Percentiles rank a stretch among this genome's conserved stretches.
Conservation (phyloP, 2,113 vertebrate species). For the Sander lucioperca region DNA sequence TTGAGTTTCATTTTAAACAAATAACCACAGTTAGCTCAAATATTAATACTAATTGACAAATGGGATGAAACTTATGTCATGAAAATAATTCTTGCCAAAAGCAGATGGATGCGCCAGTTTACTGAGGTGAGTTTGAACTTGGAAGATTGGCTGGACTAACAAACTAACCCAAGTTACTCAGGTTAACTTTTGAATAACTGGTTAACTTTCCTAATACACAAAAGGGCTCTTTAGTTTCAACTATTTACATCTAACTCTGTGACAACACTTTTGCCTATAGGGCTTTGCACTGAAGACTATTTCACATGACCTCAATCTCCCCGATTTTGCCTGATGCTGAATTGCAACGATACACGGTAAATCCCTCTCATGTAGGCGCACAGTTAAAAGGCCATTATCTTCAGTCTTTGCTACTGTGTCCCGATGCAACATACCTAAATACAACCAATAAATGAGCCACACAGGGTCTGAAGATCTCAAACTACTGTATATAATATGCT, state of each 20-base stretch:
- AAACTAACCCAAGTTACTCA: not conserved
- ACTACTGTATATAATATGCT: not conserved
- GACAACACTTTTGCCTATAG: not conserved
- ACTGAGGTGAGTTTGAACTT: not conserved
- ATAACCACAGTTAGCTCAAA: not conserved
- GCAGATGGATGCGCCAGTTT: not conserved
- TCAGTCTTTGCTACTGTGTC: not conserved
- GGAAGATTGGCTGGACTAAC: not conserved
- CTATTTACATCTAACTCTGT: not conserved
- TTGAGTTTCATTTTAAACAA: not conserved
- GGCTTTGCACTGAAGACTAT: not conserved
- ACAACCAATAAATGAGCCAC: conserved; percentile 6
- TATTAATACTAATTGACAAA: not conserved
- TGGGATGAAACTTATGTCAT: not conserved
- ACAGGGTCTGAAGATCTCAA: not conserved
- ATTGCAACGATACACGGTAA: fast-evolving
- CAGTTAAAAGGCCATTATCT: not conserved
- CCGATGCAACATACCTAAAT: not conserved
- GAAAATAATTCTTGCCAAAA: not conserved
- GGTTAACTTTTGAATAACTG: not conserved
- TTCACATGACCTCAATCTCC: not conserved
- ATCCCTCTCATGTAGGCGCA: not conserved
- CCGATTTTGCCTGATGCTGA: not conserved
- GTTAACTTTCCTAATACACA: not conserved
- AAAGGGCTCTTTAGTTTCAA: not conserved